These are phyloP conservation scores for Alca torda DNA, from an alignment of 2,797 vertebrate genomes.

Conservation along the genomic window DNA sequence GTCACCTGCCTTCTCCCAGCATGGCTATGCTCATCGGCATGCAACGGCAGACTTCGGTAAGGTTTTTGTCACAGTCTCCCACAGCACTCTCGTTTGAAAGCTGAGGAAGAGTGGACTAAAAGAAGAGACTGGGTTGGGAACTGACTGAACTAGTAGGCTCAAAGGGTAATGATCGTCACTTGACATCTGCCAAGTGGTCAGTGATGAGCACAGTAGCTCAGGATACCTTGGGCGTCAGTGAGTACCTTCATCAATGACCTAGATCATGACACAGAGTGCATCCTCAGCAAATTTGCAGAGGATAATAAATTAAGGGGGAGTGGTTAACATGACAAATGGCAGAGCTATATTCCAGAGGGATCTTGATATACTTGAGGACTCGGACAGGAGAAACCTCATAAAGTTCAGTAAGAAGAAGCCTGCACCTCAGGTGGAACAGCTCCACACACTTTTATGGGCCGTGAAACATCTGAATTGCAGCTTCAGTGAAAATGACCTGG, in stretches of 20 bases:
- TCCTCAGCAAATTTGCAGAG: constrained; percentile 20
- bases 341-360: neutral
- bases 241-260: constrained; percentile 31
- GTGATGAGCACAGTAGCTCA: neutral
- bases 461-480: neutral
- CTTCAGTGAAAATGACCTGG: neutral
- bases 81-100: neutral
- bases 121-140: neutral
- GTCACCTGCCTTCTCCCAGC: neutral
- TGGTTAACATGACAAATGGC: constrained; percentile 6
- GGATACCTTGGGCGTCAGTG: neutral
- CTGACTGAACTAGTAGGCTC: neutral
- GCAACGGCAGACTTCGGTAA: neutral
- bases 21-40: neutral
- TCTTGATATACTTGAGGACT: neutral
- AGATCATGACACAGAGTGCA: constrained; percentile 21
- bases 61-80: neutral
- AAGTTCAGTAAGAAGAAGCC: neutral
- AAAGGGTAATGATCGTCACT: neutral
- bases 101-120: neutral
- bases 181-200: neutral
- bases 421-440: neutral
- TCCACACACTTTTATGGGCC: neutral
- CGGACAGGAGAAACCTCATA: neutral
- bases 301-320: constrained; percentile 6